These are phyloP conservation scores for Epinephelus lanceolatus DNA, from an alignment of 2,113 vertebrate species.

Conservation along the genomic window DNA sequence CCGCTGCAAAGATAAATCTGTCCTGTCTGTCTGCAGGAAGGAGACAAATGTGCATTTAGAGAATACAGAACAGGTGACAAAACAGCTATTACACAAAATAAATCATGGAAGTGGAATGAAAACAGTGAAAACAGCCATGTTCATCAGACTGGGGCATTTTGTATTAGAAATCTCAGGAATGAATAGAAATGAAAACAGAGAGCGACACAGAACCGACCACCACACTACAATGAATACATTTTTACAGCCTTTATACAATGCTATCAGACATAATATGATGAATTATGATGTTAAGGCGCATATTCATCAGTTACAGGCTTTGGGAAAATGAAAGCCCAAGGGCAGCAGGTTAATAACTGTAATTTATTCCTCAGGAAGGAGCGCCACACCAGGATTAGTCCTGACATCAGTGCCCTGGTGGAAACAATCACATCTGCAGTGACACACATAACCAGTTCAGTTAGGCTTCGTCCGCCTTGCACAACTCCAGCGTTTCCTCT, in stretches of 20 bases:
- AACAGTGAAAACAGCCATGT: background rate
- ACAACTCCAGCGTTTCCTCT: background rate
- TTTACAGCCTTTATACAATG: background rate
- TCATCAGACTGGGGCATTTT: background rate
- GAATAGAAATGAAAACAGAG: background rate
- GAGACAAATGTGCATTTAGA: conserved; percentile 18
- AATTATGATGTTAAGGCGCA: background rate
- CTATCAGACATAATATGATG: conserved; percentile 15
- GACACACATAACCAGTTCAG: background rate
- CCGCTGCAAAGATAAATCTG: background rate
- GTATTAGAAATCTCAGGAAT: background rate
- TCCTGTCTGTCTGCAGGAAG: background rate
- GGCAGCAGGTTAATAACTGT: conserved; percentile 5
- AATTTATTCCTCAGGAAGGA: conserved; percentile 3
- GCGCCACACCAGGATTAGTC: background rate
- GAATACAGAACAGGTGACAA: background rate
- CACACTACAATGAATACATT: background rate
- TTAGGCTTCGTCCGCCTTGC: background rate
- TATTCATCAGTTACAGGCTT: conserved; percentile 18
- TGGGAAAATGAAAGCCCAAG: conserved; percentile 16
- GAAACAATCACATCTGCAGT: conserved; percentile 24
- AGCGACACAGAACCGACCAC: conserved; percentile 3
- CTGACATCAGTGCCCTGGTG: conserved; percentile 8
- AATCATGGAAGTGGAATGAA: background rate
- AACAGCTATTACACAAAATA: background rate